Conservation (phyloP, 2,113 vertebrate species). For the Columba janthina region DNA sequence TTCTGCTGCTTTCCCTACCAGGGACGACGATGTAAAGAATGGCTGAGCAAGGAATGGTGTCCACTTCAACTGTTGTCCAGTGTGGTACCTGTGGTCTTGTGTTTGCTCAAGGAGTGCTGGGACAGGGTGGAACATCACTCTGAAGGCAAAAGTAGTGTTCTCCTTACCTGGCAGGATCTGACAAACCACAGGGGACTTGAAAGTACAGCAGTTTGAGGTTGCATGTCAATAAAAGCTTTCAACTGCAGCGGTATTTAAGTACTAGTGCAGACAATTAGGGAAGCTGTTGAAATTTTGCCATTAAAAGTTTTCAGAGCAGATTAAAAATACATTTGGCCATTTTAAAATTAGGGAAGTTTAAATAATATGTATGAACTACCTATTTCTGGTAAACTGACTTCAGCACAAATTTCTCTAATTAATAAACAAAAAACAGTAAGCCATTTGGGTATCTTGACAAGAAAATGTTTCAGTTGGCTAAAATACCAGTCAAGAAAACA, state of each 20-base stretch:
- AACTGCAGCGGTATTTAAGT: not conserved
- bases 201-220: not conserved
- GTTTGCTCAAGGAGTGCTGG: not conserved
- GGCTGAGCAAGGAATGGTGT: not conserved
- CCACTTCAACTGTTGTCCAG: not conserved
- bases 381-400: not conserved
- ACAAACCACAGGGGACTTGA: not conserved
- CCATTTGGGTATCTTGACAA: not conserved
- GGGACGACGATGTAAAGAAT: rapidly evolving
- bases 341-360: not conserved
- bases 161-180: not conserved
- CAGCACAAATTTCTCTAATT: not conserved
- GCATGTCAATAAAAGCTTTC: not conserved
- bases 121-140: not conserved
- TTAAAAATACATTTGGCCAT: not conserved
- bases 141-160: not conserved
- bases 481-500: not conserved
- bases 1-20: not conserved
- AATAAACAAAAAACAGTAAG: not conserved
- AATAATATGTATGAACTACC: not conserved
- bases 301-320: not conserved
- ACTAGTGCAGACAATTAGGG: not conserved
- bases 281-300: not conserved
- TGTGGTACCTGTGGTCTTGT: not conserved
- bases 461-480: not conserved